These are phyloP conservation scores for Holocentrus rufus DNA, from an alignment of 2,797 vertebrate species.

Conservation along the genomic window DNA sequence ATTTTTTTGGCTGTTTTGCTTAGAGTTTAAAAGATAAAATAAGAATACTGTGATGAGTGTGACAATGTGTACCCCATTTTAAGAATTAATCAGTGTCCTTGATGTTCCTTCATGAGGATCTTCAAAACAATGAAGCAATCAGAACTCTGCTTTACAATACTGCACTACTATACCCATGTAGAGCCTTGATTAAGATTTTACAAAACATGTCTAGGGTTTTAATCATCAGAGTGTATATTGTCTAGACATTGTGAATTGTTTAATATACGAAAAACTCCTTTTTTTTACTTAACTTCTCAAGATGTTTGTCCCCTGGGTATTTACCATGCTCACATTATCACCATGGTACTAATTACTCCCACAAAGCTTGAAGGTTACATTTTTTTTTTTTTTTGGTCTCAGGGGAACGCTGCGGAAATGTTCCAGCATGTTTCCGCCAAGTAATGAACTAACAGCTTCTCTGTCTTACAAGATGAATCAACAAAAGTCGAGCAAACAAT, in stretches of 20 bases:
- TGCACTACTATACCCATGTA: no score
- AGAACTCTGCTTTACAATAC: no score
- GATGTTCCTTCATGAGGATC: no score
- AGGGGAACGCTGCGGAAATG: constrained; percentile 45
- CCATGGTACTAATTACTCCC: constrained; percentile 34
- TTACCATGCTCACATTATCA: constrained; percentile 18
- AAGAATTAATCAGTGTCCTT: no score
- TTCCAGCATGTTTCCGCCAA: constrained; percentile 23
- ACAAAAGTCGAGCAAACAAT: neutral
- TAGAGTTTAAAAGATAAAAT: no score
- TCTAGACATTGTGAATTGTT: neutral
- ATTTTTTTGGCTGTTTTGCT: no score
- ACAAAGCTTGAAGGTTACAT: constrained; percentile 14
- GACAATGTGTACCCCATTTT: no score
- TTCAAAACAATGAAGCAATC: no score
- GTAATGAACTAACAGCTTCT: neutral
- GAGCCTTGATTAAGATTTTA: no score
- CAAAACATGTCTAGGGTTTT: neutral
- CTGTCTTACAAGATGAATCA: constrained; percentile 55
- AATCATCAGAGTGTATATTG: neutral
- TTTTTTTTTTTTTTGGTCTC: constrained; percentile 41
- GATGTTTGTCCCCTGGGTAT: neutral
- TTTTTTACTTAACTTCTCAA: constrained; percentile 11
- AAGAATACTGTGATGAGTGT: no score
- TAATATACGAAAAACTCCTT: neutral